A percentile compares a stretch with the other conserved stretches of the same genome.
phyloP scores from a whole-genome alignment of 2,888 invertebrate genomes.

The Andrena fulva region DNA sequence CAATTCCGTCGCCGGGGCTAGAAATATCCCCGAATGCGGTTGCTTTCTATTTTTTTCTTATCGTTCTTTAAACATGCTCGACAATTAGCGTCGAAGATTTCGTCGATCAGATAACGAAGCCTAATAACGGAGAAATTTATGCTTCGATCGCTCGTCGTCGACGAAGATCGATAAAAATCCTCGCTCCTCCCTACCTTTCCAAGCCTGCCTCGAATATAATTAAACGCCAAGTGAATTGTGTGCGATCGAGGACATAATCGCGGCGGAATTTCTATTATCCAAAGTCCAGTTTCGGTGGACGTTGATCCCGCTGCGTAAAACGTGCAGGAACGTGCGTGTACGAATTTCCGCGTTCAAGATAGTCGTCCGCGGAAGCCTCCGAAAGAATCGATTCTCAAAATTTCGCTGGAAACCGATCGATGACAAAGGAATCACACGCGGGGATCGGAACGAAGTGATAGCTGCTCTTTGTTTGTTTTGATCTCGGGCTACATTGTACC shows the following conservation, averaged over 20 bases:
- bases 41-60: background rate
- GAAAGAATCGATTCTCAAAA: too few species aligned
- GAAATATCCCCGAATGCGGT: background rate
- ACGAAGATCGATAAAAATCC: slow-evolving; percentile 9
- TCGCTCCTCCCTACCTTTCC: background rate
- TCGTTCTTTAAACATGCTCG: slow-evolving; percentile 6
- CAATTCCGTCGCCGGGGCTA: slow-evolving; percentile 15
- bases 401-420: too few species aligned
- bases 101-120: slow-evolving; percentile 31
- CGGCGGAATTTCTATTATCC: background rate
- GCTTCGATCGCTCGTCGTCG: slow-evolving; percentile 4
- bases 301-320: too few species aligned
- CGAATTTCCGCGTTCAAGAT: too few species aligned
- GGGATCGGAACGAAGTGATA: too few species aligned
- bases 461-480: too few species aligned
- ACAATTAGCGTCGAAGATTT: slow-evolving; percentile 29
- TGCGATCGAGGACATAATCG: background rate
- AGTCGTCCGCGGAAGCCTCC: too few species aligned
- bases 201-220: background rate
- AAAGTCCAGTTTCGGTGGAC: too few species aligned
- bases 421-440: too few species aligned
- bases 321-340: too few species aligned
- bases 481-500: too few species aligned
- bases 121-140: slow-evolving; percentile 35
- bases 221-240: slow-evolving; percentile 10